Base-by-base conservation (phyloP, 2,888 invertebrate genomes). In the Bellardia bayeri region DNA sequence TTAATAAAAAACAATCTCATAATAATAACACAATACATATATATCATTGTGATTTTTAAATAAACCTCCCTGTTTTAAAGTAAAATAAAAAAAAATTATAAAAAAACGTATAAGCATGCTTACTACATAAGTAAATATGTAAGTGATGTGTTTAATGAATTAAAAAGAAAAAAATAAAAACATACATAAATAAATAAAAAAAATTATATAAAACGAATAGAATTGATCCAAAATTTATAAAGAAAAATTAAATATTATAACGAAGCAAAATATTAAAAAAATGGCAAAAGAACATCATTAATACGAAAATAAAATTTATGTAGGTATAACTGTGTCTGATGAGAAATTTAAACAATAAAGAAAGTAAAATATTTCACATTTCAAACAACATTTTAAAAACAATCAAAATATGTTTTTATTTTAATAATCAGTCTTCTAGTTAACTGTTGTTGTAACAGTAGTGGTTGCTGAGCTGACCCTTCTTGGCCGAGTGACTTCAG, bases 1-100 rank as follows among this genome's bases (percentile, higher is more conserved):
- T 13, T 45, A 13, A 45, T 45, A 13, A 9, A 45, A 45, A 45
- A 42, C 9, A 9, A 56, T 33, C 14, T 33, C 63, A 76, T 75
- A 63, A 78, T 58, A 58, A 75, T 75, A 16, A 76, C 78, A 72
- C 14, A 74, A 84, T n/a, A n/a, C n/a, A n/a, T n/a, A 74, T 51
- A 74, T 75, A 85, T 85, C 80, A 85, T 75, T 85, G 80, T 81
- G 80, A 81, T 84, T 85, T 80, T 75, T 37, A 68, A 85, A 74
- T n/a, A 80, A 69, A 75, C 61, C 64, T 82, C 81, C 79, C 74
- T 80, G 63, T 83, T 83, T 69, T 72, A 74, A 66, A 75, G 61
- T 14, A 37, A 66, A 42, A 30, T 49, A 54, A 61, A n/a, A 75
- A 58, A 37, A 54, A 54, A 11, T 9, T 11, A 13, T 45, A 45